Conservation (phyloP, 37 sponge, comb jelly and placozoan species). For the Aplysina aerophoba region DNA sequence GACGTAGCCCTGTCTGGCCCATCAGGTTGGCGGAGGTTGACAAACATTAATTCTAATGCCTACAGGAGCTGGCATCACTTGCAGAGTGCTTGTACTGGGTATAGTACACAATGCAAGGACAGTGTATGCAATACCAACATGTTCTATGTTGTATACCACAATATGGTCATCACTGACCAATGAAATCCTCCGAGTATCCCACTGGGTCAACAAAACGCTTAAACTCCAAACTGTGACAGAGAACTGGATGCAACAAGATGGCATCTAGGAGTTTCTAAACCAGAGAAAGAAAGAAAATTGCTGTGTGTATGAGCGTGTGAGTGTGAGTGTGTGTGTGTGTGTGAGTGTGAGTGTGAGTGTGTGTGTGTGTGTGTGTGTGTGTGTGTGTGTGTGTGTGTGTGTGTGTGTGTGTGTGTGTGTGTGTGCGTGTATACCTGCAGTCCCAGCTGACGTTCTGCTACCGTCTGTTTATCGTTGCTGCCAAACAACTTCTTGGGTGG, state of each 20-base stretch:
- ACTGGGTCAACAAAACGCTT: conserved; percentile 79
- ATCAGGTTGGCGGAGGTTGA: no score
- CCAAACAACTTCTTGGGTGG: conserved; percentile 90
- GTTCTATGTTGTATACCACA: no score
- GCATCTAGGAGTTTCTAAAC: conserved; percentile 54
- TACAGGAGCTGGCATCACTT: no score
- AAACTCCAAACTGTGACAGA: conserved; percentile 34
- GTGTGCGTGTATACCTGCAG: conserved; percentile 37
- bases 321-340: neutral
- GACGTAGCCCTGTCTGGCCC: neutral
- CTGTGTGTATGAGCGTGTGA: no score
- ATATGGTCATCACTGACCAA: conserved; percentile 51
- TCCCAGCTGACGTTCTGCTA: conserved; percentile 63
- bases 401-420: neutral
- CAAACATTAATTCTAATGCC: no score
- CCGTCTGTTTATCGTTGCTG: conserved; percentile 56
- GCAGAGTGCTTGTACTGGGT: no score
- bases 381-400: no score
- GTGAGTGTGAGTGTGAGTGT: no score
- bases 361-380: neutral
- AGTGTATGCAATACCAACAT: no score
- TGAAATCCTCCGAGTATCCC: conserved; percentile 54
- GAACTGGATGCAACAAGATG: conserved; percentile 50
- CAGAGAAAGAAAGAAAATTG: neutral
- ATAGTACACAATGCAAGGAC: no score